Percentiles rank a stretch among this genome's conserved stretches.
Evolutionary conservation across 2,113 vertebrate species (phyloP).

Genomic region (Ramphastos sulfuratus): DNA sequence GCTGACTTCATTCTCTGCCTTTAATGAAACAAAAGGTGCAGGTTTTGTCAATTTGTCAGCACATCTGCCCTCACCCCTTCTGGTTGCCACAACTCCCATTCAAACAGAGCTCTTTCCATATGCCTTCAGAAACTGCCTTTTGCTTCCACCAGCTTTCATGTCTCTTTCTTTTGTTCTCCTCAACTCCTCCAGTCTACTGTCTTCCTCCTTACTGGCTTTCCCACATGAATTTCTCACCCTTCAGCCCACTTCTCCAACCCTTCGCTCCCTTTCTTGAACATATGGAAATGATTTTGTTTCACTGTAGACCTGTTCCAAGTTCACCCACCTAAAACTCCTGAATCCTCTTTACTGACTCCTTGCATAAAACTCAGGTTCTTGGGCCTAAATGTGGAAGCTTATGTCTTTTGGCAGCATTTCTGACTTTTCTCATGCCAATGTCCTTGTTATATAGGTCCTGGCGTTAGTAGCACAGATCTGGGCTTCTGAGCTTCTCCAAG

Average conservation of each 20-base stretch:
- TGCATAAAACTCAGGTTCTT: neutral
- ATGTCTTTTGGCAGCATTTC: neutral
- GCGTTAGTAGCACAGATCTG: neutral
- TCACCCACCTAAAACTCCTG: neutral
- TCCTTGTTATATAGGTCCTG: neutral
- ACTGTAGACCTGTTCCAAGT: neutral
- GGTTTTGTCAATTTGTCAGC: neutral
- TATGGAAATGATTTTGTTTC: neutral
- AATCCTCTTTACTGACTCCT: neutral
- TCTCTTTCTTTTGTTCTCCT: neutral
- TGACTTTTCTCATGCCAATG: neutral
- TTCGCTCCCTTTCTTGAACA: neutral
- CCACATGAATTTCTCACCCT: neutral
- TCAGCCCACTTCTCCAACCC: neutral
- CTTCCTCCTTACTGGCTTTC: neutral
- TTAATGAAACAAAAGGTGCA: neutral
- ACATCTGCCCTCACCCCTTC: neutral
- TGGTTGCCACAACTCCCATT: neutral
- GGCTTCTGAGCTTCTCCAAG: neutral
- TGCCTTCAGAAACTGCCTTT: neutral
- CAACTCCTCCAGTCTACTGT: neutral
- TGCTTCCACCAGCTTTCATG: neutral
- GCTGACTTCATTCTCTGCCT: neutral
- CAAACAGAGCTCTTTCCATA: neutral
- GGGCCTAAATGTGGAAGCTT: neutral